Evolutionary conservation across 1,140 invertebrate genomes (phyloP).

Genomic region (Panonychus citri): DNA sequence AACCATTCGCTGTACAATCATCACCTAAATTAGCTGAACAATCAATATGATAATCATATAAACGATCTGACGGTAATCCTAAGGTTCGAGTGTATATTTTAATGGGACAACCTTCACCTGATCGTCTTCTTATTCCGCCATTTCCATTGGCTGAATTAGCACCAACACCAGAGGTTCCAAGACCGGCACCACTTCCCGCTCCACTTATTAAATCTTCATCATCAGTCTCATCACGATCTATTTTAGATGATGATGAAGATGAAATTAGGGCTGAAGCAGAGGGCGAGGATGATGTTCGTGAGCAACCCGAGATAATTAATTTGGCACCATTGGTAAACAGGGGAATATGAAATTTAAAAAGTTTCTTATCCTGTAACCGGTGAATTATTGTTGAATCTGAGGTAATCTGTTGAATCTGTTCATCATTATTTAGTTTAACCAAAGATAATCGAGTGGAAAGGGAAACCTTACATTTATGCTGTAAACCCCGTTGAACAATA

Average conservation of each 20-base stretch:
- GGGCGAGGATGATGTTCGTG: not conserved
- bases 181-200: no score
- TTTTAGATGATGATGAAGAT: not conserved
- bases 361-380: not conserved
- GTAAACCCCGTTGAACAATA: constrained; percentile 5
- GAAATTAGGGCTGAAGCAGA: not conserved
- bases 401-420: not conserved
- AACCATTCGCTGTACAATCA: not conserved
- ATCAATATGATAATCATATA: no score
- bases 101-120: no score
- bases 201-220: not conserved
- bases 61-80: no score
- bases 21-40: no score
- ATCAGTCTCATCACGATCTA: not conserved
- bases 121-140: no score
- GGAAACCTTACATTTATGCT: not conserved
- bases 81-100: no score
- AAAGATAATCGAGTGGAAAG: not conserved
- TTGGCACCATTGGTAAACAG: not conserved
- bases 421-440: not conserved
- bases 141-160: no score
- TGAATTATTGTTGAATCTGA: not conserved
- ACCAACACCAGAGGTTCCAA: no score
- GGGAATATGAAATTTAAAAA: not conserved
- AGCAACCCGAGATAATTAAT: not conserved